Percentiles rank a stretch among this genome's conserved stretches.
Evolutionary conservation across 2,888 invertebrate species (phyloP).

Genomic region (Rhagonycha fulva): DNA sequence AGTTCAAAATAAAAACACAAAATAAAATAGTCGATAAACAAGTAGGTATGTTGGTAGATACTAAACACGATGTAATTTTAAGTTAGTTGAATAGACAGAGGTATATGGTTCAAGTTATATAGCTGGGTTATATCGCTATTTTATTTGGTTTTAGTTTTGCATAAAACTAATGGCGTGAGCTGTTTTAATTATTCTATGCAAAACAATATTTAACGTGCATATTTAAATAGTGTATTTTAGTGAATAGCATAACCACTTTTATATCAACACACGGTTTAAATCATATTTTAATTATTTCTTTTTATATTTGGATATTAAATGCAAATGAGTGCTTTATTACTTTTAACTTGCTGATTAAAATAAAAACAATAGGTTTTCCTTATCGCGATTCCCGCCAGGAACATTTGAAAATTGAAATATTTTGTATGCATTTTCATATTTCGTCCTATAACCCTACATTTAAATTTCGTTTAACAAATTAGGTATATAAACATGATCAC

Average conservation of each 20-base stretch:
- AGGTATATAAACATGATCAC: neutral
- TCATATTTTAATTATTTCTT: neutral
- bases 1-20: neutral
- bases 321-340: neutral
- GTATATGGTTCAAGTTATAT: neutral
- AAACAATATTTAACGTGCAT: neutral
- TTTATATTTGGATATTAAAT: neutral
- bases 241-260: neutral
- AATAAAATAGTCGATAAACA: neutral
- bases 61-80: neutral
- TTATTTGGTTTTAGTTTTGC: neutral
- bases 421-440: neutral
- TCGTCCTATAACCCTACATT: neutral
- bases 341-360: neutral
- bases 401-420: neutral
- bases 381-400: neutral
- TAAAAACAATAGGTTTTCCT: neutral
- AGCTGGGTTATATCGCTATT: neutral
- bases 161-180: constrained; percentile 1
- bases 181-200: constrained; percentile 3
- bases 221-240: neutral
- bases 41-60: neutral
- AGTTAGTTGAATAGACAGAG: neutral
- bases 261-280: constrained; percentile 1
- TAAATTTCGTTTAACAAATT: neutral